These are phyloP conservation scores for Syngnathus acus DNA, from an alignment of 2,797 vertebrate genomes.

Conservation along the genomic window DNA sequence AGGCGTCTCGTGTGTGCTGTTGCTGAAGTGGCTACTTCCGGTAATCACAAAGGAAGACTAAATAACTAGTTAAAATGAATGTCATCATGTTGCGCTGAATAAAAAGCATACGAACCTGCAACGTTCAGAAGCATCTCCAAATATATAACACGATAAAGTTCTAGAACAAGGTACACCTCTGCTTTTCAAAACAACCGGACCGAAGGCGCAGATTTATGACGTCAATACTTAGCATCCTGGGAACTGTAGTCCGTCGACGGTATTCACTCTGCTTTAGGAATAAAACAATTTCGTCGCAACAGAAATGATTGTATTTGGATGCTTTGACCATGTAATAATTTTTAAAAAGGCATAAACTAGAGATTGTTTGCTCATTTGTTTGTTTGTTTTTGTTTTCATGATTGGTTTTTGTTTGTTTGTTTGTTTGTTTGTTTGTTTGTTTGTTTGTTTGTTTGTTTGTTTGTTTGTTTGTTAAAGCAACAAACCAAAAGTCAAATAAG, in stretches of 20 bases:
- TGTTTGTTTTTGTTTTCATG: too few relatives aligned
- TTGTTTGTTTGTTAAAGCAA: too few relatives aligned
- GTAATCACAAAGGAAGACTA: background rate
- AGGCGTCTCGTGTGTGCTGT: background rate
- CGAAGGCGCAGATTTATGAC: background rate
- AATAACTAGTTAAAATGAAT: background rate
- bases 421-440: too few relatives aligned
- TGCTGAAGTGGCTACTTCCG: background rate
- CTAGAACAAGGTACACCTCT: background rate
- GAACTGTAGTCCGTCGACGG: background rate
- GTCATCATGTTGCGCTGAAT: background rate
- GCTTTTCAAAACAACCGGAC: background rate
- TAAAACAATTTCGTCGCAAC: background rate
- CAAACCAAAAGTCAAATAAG: too few relatives aligned
- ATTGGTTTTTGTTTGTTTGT: too few relatives aligned
- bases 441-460: too few relatives aligned
- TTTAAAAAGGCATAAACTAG: too few relatives aligned
- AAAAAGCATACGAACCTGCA: background rate
- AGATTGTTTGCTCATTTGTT: too few relatives aligned
- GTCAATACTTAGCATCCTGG: background rate
- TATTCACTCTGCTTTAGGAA: background rate
- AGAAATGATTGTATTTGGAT: background rate
- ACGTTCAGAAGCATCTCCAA: background rate
- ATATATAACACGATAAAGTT: background rate
- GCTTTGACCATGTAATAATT: too few relatives aligned